Evolutionary conservation across 2,888 invertebrate genomes (phyloP).

Genomic region (Ormyrus rosae): DNA sequence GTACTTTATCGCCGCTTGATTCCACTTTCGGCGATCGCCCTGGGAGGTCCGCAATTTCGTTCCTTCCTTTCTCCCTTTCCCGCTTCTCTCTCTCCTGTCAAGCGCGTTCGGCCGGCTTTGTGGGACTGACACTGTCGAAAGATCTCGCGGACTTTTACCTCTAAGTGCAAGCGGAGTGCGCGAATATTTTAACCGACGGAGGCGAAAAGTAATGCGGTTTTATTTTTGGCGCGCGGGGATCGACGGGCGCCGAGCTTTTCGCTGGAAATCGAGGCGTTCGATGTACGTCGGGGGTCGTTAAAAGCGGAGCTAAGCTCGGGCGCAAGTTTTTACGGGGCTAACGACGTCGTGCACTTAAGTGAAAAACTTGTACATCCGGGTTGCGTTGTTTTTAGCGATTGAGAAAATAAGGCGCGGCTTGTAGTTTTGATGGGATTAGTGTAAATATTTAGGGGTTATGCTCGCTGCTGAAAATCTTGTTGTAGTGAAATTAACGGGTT

Average conservation of each 20-base stretch:
- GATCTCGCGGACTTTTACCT: too few relatives aligned
- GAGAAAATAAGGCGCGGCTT: conserved; percentile 1
- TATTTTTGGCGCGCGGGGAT: background rate
- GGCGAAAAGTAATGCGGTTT: background rate
- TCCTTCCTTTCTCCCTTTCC: background rate
- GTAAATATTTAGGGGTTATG: too few relatives aligned
- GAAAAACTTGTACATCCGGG: conserved; percentile 1
- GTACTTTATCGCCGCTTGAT: background rate
- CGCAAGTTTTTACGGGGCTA: background rate
- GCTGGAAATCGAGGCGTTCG: too few relatives aligned
- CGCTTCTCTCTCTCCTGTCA: too few relatives aligned
- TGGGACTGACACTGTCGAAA: too few relatives aligned
- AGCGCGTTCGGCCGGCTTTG: too few relatives aligned
- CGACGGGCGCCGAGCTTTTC: background rate
- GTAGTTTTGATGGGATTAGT: background rate
- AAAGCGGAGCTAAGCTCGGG: conserved; percentile 26
- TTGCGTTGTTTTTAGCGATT: background rate
- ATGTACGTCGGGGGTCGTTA: conserved; percentile 8
- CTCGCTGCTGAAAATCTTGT: too few relatives aligned
- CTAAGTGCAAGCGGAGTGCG: too few relatives aligned
- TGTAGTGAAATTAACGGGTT: too few relatives aligned
- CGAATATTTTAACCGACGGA: too few relatives aligned
- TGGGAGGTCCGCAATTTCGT: conserved; percentile 33
- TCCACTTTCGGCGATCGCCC: background rate
- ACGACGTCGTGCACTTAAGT: conserved; percentile 23